A percentile compares a stretch with the other conserved stretches of the same genome.
Conservation (phyloP, 2,113 vertebrate genomes). For the Xenopus laevis region DNA sequence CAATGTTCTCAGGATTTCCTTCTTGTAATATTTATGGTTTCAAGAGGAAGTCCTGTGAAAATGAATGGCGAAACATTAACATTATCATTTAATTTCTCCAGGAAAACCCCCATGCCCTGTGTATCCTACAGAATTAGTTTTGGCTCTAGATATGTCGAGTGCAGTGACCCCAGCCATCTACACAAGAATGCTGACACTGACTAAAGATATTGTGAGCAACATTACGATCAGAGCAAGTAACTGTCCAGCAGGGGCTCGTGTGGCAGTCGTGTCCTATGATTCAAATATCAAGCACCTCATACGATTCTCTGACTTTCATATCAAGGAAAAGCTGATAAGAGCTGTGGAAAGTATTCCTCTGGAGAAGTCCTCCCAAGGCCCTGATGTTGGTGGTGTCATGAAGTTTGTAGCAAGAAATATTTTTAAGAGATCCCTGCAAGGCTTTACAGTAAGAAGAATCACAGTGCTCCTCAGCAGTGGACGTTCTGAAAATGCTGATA, state of each 20-base stretch:
- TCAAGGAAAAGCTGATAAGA: constrained; percentile 42
- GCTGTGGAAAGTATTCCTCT: constrained; percentile 45
- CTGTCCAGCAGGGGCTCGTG: constrained; percentile 50
- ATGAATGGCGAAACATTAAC: too few species aligned
- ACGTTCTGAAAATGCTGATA: not conserved
- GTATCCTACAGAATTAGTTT: constrained; percentile 54
- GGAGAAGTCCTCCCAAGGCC: not conserved
- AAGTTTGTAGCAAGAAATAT: constrained; percentile 53
- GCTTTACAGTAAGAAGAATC: constrained; percentile 47
- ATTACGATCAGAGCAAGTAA: constrained; percentile 44
- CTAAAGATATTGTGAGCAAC: constrained; percentile 31
- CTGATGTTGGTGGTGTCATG: constrained; percentile 52
- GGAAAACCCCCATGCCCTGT: constrained; percentile 48
- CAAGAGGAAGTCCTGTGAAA: too few species aligned
- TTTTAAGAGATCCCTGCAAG: constrained; percentile 56
- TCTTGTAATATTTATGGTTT: too few species aligned
- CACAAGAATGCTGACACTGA: constrained; percentile 49
- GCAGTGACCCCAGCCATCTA: constrained; percentile 46
- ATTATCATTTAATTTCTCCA: constrained; percentile 28
- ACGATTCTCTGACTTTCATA: constrained; percentile 51
- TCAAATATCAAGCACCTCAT: constrained; percentile 44
- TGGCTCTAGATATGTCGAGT: constrained; percentile 52
- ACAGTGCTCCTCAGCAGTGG: constrained; percentile 55
- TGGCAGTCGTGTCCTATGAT: constrained; percentile 50
- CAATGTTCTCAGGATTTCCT: too few species aligned